Conservation (phyloP, 2,888 invertebrate genomes). For the Brachyopa scutellaris region DNA sequence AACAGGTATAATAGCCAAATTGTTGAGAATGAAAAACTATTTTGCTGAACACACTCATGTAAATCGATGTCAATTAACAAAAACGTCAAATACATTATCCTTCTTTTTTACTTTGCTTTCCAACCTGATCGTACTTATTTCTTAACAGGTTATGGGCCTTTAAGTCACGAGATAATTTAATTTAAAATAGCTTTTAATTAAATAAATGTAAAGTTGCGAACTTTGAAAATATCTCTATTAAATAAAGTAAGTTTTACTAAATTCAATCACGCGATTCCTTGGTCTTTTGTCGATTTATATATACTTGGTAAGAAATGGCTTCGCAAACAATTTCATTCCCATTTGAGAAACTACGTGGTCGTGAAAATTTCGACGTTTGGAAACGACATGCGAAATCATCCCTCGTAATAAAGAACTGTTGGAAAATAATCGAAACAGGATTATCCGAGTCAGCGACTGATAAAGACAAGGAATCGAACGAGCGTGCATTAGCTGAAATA, state of each 20-base stretch:
- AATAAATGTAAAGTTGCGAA: not conserved
- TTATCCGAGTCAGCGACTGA: conserved; percentile 28
- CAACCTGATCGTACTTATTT: too few species aligned
- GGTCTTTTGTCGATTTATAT: conserved; percentile 1
- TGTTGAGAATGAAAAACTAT: too few species aligned
- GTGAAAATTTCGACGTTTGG: conserved; percentile 74
- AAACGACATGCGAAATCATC: conserved; percentile 75
- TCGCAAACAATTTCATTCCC: conserved; percentile 32
- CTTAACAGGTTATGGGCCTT: too few species aligned
- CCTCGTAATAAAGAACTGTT: conserved; percentile 57
- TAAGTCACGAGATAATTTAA: too few species aligned
- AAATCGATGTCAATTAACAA: too few species aligned
- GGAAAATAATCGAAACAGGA: conserved; percentile 57
- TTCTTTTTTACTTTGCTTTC: too few species aligned
- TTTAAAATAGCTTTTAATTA: too few species aligned
- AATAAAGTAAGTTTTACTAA: conserved; percentile 4
- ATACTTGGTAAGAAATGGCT: conserved; percentile 22
- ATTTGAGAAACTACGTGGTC: conserved; percentile 54
- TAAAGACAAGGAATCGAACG: conserved; percentile 44
- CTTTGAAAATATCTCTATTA: not conserved
- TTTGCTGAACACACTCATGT: too few species aligned
- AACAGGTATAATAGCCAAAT: too few species aligned
- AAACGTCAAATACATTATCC: too few species aligned
- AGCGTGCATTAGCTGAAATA: conserved; percentile 70
- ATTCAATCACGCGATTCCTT: conserved; percentile 3